These are phyloP conservation scores for Peromyscus eremicus DNA, from an alignment of 2,797 vertebrate species.

Conservation along the genomic window DNA sequence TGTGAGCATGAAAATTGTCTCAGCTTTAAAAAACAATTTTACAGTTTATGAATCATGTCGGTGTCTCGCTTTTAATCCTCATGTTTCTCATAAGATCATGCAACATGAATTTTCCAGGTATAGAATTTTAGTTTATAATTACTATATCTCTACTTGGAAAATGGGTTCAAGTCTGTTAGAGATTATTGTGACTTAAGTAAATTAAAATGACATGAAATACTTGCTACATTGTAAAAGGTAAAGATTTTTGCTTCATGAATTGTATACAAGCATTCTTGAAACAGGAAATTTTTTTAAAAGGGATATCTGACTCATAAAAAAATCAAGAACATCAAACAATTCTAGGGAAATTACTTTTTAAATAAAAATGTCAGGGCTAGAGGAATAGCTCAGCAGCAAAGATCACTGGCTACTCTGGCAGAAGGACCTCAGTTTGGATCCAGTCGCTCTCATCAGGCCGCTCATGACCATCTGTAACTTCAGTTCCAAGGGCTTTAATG, in stretches of 20 bases:
- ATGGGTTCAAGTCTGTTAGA: background rate
- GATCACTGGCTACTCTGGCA: background rate
- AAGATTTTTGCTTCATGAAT: slow-evolving; percentile 54
- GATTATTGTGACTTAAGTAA: background rate
- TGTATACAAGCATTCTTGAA: slow-evolving; percentile 19
- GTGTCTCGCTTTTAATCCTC: slow-evolving; percentile 24
- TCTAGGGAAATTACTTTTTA: slow-evolving; percentile 13
- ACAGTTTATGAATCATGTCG: background rate
- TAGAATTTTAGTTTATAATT: slow-evolving; percentile 2
- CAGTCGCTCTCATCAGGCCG: too few species aligned
- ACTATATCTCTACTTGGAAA: background rate
- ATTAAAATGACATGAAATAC: background rate
- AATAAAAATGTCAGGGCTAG: background rate
- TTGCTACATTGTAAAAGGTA: slow-evolving; percentile 34
- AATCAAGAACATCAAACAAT: background rate
- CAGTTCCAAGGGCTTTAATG: background rate
- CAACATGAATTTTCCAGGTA: slow-evolving; percentile 10
- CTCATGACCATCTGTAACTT: background rate
- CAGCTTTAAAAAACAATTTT: background rate
- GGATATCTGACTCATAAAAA: slow-evolving; percentile 20
- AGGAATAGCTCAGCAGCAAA: background rate
- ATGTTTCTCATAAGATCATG: slow-evolving; percentile 37
- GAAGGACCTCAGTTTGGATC: background rate
- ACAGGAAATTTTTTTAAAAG: background rate
- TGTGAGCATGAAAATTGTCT: slow-evolving; percentile 36